Evolutionary conservation across 1,140 invertebrate species (phyloP).

Genomic region (Metopolophium dirhodum): DNA sequence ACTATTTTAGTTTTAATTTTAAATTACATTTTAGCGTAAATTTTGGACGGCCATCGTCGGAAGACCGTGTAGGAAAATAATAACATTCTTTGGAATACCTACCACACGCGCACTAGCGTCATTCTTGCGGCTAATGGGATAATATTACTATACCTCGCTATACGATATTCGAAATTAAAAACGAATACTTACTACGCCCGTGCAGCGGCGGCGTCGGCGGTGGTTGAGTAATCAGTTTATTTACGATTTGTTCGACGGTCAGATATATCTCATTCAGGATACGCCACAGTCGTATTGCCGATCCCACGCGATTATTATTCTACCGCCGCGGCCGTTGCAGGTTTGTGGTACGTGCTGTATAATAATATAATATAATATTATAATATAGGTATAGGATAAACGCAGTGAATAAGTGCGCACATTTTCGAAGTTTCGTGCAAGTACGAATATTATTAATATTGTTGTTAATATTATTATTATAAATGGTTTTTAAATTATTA

Average conservation of each 20-base stretch:
- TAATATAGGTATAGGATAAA: background rate
- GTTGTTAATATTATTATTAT: background rate
- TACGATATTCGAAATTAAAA: background rate
- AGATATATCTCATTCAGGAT: constrained; percentile 10
- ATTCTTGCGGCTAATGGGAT: background rate
- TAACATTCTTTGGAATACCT: background rate
- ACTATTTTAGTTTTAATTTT: no score
- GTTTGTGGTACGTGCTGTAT: background rate
- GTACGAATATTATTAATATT: background rate
- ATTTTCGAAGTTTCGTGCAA: background rate
- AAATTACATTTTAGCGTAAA: no score
- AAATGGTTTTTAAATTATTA: no score
- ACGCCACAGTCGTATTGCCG: background rate
- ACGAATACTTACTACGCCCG: background rate
- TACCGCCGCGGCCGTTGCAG: background rate
- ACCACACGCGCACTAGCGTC: background rate
- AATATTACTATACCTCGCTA: no score
- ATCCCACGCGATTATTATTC: constrained; percentile 18
- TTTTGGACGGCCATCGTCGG: background rate
- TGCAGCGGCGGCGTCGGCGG: no score
- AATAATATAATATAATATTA: background rate
- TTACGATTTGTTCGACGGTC: background rate
- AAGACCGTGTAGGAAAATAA: background rate
- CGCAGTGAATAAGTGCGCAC: background rate
- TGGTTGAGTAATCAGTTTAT: background rate